phyloP scores from a whole-genome alignment of 2,113 vertebrate genomes.

The Oxygymnocypris stewartii region DNA sequence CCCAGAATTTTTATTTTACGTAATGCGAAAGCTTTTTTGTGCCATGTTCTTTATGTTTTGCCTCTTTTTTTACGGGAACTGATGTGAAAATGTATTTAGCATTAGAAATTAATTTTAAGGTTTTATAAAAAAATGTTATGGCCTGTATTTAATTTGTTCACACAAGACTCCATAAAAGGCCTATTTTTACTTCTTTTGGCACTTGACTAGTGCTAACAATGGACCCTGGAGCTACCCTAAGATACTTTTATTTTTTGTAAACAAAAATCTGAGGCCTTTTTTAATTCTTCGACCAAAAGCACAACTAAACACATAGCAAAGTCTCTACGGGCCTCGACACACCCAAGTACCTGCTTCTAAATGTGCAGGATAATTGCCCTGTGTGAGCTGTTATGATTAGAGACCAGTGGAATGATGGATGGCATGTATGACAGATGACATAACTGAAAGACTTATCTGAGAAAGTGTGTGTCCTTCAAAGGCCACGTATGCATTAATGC shows the following conservation, averaged over 20 bases:
- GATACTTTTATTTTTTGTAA: not conserved
- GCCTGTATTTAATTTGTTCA: not conserved
- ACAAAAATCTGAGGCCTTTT: not conserved
- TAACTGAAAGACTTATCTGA: not conserved
- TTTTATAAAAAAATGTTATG: not conserved
- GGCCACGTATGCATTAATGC: not conserved
- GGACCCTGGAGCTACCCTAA: not conserved
- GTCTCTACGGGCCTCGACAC: not conserved
- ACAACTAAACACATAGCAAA: not conserved
- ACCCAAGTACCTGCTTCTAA: conserved; percentile 10
- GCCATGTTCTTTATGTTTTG: not conserved
- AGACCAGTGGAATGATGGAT: conserved; percentile 24
- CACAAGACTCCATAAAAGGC: not conserved
- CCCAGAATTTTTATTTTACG: too few relatives aligned
- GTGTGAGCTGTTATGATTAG: not conserved
- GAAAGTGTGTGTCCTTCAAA: conserved; percentile 4
- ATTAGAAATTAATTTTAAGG: not conserved
- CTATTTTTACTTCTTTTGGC: not conserved
- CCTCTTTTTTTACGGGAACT: not conserved
- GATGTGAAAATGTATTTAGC: not conserved
- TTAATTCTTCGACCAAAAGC: not conserved
- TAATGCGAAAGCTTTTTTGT: not conserved
- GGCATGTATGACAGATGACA: conserved; percentile 27
- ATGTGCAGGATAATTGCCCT: not conserved
- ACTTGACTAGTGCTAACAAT: not conserved